Conservation (phyloP, 2,113 vertebrate species). For the Conger conger region DNA sequence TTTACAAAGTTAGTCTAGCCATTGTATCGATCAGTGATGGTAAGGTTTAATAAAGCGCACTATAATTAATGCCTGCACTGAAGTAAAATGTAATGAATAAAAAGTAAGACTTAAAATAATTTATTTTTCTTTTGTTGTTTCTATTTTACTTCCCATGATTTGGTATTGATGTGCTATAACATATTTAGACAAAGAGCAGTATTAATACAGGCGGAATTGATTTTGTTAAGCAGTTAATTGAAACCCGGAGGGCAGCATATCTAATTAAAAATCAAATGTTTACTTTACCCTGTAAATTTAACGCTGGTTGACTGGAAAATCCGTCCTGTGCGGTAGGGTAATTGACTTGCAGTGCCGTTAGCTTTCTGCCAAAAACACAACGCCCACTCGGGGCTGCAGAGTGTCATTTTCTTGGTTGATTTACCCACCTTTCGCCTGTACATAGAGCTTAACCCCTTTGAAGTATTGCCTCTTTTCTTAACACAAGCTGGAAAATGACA, state of each 20-base stretch:
- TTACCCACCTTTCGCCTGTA: background rate
- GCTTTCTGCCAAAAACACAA: background rate
- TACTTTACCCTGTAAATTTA: background rate
- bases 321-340: background rate
- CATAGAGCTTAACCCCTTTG: background rate
- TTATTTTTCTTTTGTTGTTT: background rate
- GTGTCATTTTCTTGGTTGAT: conserved; percentile 5
- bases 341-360: background rate
- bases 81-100: background rate
- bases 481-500: no score
- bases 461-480: no score
- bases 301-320: background rate
- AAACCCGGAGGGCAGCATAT: conserved; percentile 36
- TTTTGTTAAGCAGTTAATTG: conserved; percentile 42
- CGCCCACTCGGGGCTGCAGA: background rate
- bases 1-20: background rate
- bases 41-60: background rate
- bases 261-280: conserved; percentile 50
- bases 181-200: conserved; percentile 27
- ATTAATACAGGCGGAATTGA: conserved; percentile 40
- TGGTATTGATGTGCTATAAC: conserved; percentile 31
- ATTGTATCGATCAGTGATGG: background rate
- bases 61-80: background rate
- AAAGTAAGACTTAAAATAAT: background rate
- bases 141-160: conserved; percentile 27